These are phyloP conservation scores for Lamellibrachia columna DNA, from an alignment of 2,888 invertebrate genomes.

Conservation along the genomic window DNA sequence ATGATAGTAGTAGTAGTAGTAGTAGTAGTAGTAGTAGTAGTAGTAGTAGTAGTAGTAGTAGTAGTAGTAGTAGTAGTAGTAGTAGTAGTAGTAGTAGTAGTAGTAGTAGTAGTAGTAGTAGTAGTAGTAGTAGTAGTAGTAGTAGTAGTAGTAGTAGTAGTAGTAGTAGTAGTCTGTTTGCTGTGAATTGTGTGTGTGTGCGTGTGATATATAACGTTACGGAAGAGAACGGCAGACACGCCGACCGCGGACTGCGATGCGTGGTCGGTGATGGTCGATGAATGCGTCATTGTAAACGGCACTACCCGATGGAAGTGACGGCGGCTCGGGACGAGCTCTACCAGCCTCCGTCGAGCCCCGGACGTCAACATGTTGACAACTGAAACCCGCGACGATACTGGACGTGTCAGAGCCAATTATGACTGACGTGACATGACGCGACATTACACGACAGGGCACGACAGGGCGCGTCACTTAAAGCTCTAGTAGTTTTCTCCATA, in stretches of 20 bases:
- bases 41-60: too few species aligned
- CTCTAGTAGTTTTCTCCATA: background rate
- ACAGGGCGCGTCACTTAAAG: background rate
- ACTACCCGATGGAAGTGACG: background rate
- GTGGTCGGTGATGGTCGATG: background rate
- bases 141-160: too few species aligned
- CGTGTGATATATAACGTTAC: background rate
- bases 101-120: too few species aligned
- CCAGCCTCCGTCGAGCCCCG: background rate
- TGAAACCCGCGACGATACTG: background rate
- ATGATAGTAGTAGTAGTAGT: too few species aligned
- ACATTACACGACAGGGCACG: background rate
- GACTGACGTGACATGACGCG: background rate
- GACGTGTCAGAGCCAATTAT: background rate
- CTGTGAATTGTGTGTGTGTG: background rate
- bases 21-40: too few species aligned
- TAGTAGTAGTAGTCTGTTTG: background rate
- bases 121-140: too few species aligned
- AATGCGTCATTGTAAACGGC: background rate
- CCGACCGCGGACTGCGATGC: background rate
- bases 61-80: too few species aligned
- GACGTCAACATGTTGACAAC: background rate
- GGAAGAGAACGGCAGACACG: background rate
- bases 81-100: too few species aligned
- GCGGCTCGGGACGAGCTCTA: background rate